phyloP scores from a whole-genome alignment of 2,888 invertebrate species.

The Dynastes tityus region DNA sequence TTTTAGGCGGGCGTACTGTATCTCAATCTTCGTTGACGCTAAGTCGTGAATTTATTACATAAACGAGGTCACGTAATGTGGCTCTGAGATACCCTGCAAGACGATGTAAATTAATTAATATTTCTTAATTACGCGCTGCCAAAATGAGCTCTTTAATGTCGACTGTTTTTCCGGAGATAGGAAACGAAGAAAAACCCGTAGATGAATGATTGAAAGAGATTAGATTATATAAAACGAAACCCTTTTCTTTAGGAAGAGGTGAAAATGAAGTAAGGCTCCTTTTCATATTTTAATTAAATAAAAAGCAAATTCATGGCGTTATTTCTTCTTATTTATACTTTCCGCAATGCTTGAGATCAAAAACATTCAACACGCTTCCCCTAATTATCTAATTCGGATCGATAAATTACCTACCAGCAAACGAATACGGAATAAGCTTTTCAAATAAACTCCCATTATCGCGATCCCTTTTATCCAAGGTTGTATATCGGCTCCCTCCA shows the following conservation, averaged over 20 bases:
- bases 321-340: no score
- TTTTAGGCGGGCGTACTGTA: not conserved
- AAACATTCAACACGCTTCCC: no score
- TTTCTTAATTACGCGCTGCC: conserved; percentile 13
- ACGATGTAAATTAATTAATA: conserved; percentile 18
- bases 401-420: no score
- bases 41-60: conserved; percentile 21
- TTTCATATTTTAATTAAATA: conserved; percentile 18
- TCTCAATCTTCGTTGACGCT: conserved; percentile 8
- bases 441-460: not conserved
- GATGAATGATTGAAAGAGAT: conserved; percentile 1
- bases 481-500: not conserved
- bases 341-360: no score
- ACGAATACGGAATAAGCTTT: no score
- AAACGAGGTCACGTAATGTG: not conserved
- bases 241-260: not conserved
- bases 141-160: not conserved
- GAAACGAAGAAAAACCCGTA: not conserved
- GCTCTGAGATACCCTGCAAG: not conserved
- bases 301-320: not conserved
- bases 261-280: not conserved
- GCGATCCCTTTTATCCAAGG: not conserved
- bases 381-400: no score
- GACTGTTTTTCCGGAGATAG: not conserved
- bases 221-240: not conserved